These are phyloP conservation scores for Unio pictorum DNA, from an alignment of 2,888 invertebrate species.

Conservation along the genomic window DNA sequence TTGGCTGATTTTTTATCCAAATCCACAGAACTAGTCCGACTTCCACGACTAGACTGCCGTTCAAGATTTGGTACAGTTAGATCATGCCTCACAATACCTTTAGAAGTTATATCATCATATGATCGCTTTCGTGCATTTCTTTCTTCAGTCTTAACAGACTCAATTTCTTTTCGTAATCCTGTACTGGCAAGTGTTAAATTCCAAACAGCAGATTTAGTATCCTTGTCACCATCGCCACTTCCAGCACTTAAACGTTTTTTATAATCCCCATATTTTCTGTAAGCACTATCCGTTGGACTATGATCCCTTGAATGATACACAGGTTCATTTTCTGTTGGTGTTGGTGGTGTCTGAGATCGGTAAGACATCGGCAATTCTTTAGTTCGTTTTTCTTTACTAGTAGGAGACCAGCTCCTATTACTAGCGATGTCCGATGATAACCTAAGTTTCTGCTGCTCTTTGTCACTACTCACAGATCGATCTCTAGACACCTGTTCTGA, in stretches of 20 bases:
- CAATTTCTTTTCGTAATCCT: constrained; percentile 43
- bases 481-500: constrained; percentile 32
- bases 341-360: constrained; percentile 53
- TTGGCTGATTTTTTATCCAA: constrained; percentile 30
- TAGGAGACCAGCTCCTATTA: constrained; percentile 50
- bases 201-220: constrained; percentile 19
- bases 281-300: constrained; percentile 43
- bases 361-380: constrained; percentile 42
- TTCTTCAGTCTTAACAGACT: constrained; percentile 42
- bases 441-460: constrained; percentile 28
- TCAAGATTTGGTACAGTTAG: constrained; percentile 30
- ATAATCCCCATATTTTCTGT: constrained; percentile 38
- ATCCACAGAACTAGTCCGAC: constrained; percentile 32
- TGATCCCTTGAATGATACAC: constrained; percentile 34
- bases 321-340: constrained; percentile 59
- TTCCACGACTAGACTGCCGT: constrained; percentile 42
- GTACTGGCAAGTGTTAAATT: constrained; percentile 18
- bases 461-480: constrained; percentile 39
- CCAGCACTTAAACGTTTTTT: constrained; percentile 37
- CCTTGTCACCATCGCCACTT: constrained; percentile 36
- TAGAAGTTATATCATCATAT: constrained; percentile 50
- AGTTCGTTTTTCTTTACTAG: constrained; percentile 33
- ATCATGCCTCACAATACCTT: constrained; percentile 33
- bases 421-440: constrained; percentile 29
- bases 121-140: constrained; percentile 52